phyloP scores from a whole-genome alignment of 2,797 vertebrate species.

The Halcyon leucocephala region DNA sequence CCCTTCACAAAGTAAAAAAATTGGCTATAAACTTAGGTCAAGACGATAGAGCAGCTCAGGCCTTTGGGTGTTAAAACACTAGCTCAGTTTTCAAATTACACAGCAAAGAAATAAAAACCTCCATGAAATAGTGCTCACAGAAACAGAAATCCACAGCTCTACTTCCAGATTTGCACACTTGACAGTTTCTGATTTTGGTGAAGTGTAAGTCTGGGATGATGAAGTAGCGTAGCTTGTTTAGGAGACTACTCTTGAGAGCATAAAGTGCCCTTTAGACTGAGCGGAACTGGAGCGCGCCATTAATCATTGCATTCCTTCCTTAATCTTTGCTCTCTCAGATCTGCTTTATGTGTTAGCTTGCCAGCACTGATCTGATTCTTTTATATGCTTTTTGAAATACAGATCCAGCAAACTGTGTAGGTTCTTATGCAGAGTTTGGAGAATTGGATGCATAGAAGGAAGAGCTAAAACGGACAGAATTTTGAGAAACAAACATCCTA shows the following conservation, averaged over 20 bases:
- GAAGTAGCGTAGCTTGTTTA: not conserved
- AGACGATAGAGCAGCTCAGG: not conserved
- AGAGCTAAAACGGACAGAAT: not conserved
- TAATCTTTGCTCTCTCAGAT: not conserved
- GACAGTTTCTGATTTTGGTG: not conserved
- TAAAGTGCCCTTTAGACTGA: not conserved
- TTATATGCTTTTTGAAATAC: not conserved
- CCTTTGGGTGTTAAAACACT: not conserved
- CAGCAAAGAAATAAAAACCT: not conserved
- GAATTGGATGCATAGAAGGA: not conserved
- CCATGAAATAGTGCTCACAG: not conserved
- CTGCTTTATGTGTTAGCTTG: not conserved
- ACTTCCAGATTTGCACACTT: not conserved
- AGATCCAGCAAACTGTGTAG: not conserved
- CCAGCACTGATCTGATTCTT: not conserved
- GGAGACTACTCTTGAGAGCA: not conserved
- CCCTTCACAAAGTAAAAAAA: not conserved
- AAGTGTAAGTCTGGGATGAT: not conserved
- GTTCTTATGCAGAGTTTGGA: not conserved
- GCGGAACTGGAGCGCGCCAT: not conserved
- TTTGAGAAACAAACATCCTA: not conserved
- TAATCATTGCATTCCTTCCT: not conserved
- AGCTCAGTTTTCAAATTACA: not conserved
- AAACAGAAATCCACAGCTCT: not conserved
- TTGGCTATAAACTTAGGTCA: not conserved